Base-by-base conservation (phyloP, 2,113 vertebrate genomes). In the Salminus brasiliensis region DNA sequence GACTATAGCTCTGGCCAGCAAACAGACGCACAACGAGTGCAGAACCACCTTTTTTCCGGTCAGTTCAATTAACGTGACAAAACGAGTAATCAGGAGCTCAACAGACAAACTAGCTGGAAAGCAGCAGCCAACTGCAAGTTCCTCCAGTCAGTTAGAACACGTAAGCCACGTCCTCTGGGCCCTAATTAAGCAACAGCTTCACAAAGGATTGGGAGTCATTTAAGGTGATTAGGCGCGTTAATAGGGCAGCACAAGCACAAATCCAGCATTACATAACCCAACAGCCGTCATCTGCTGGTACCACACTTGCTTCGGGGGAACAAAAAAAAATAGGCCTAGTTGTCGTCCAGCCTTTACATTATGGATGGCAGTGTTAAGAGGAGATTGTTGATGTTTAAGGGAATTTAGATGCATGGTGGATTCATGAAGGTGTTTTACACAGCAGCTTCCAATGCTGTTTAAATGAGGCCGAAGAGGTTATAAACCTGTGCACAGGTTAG, bases 201-300 rank as follows among this genome's bases (percentile, higher is more conserved):
- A 62, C 57, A 36, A 60, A 43, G 65, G 55, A 73, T 68, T 70
- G 72, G 45, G 57, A 43, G 69, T 52, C 11, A 62, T 81, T 81
- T 81, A 80, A 73, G 81, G 43, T 80, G 70, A 78, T 83, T 80
- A 80, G 47, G 30, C 32, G 23, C 30, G 52, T 70, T 80, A 76
- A 73, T 53, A 52, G 72, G 62, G 16, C 66, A 82, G 59, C 55
- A 30, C 49, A 39, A 67, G 59, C 23, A 36, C 53, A 76, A 80
- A 83, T 72, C 82, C 78, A 60, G 52, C 39, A 59, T 80, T 68
- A 83, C 55, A 29, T 60, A 83, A 83, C 59, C 43, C 5, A 72
- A 80, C 49, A 59, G 39, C 21, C 72, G 66, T 16, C 57, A 29
- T 65, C 65, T 39, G 39, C 72, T 55, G 27, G 32, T 34, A 32